Evolutionary conservation across 2,888 invertebrate genomes (phyloP).

Genomic region (Gortyna flavago): DNA sequence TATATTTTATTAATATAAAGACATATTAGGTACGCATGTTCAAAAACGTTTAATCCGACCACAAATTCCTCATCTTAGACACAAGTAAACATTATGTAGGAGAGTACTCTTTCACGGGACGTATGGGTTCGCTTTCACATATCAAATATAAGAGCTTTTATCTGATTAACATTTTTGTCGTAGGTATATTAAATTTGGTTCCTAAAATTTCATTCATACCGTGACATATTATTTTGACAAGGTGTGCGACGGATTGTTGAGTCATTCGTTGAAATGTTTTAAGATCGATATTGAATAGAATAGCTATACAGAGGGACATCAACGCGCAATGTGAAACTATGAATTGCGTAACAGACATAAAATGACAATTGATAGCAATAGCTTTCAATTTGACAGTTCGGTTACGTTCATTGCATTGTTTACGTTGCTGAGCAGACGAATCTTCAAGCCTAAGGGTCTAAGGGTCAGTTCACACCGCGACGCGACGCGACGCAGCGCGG

Average conservation of each 20-base stretch:
- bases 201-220: background rate
- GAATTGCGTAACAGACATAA: too few relatives aligned
- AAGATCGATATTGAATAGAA: background rate
- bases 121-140: slow-evolving; percentile 45
- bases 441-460: too few relatives aligned
- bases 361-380: too few relatives aligned
- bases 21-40: slow-evolving; percentile 11
- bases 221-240: slow-evolving; percentile 7
- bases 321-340: too few relatives aligned
- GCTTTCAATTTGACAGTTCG: too few relatives aligned
- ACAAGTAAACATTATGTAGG: slow-evolving; percentile 53
- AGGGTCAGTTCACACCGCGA: too few relatives aligned
- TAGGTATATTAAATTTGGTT: slow-evolving; percentile 32
- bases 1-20: slow-evolving; percentile 14
- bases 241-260: background rate
- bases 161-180: slow-evolving; percentile 64
- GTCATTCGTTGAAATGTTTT: background rate
- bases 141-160: slow-evolving; percentile 60
- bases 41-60: slow-evolving; percentile 29
- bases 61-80: slow-evolving; percentile 24
- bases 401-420: too few relatives aligned
- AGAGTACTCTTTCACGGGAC: slow-evolving; percentile 51
- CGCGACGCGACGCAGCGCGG: too few relatives aligned
- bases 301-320: too few relatives aligned
- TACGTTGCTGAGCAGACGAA: too few relatives aligned